These are phyloP conservation scores for Danio albolineatus DNA, from an alignment of 2,797 vertebrate species.

Conservation along the genomic window DNA sequence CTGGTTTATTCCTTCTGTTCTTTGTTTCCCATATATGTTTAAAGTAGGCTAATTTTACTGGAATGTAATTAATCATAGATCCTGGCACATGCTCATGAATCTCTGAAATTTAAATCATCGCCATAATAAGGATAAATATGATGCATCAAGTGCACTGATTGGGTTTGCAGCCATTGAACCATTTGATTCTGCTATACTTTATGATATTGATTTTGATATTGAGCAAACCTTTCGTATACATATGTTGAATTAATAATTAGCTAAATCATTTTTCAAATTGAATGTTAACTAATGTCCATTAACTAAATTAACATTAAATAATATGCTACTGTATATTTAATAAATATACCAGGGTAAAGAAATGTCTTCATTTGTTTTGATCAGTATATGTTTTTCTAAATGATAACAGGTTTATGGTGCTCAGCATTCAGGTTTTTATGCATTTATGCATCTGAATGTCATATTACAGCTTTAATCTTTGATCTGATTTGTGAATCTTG, in stretches of 20 bases:
- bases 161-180: constrained; percentile 33
- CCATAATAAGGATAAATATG: constrained; percentile 54
- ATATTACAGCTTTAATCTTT: neutral
- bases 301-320: neutral
- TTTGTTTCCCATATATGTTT: neutral
- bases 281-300: too few species aligned
- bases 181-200: constrained; percentile 1
- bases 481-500: constrained; percentile 31
- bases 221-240: neutral
- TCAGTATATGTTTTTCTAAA: neutral
- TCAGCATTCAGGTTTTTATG: neutral
- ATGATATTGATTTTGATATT: neutral
- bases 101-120: constrained; percentile 56
- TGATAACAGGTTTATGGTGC: neutral
- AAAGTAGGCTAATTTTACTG: constrained; percentile 54
- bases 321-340: neutral
- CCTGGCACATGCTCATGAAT: constrained; percentile 54
- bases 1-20: neutral
- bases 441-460: neutral
- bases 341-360: neutral
- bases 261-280: too few species aligned
- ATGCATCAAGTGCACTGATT: constrained; percentile 55
- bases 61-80: constrained; percentile 50
- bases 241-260: neutral
- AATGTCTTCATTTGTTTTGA: neutral